Conservation (phyloP, 92 coral and sea anemone genomes). For the Scolanthus callimorphus region DNA sequence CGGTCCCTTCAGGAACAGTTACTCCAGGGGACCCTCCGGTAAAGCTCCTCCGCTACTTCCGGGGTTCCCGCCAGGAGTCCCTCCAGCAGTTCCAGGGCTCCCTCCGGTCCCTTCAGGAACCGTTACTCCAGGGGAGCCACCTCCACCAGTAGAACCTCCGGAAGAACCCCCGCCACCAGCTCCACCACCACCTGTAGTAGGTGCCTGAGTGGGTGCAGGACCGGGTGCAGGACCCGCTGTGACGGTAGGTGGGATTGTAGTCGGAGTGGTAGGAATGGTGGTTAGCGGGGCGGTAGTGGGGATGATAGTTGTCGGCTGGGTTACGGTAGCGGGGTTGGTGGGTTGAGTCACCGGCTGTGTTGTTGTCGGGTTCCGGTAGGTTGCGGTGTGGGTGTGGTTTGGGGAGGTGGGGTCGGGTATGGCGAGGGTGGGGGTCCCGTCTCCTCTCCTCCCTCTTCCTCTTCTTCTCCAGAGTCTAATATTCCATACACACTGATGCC, state of each 20-base stretch:
- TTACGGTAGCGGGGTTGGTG: constrained; percentile 11
- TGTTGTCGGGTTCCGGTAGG: neutral
- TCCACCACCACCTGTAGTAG: too few relatives aligned
- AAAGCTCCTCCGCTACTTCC: too few relatives aligned
- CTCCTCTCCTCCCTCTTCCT: constrained; percentile 44
- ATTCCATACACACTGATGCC: constrained; percentile 46
- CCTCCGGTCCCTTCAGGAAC: neutral
- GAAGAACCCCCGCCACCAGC: neutral
- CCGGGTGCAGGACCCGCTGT: constrained; percentile 8
- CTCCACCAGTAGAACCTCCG: neutral
- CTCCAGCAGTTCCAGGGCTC: neutral
- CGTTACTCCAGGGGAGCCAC: neutral
- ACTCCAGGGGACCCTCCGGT: too few relatives aligned
- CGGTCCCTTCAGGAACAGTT: neutral
- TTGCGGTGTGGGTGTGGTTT: constrained; percentile 12
- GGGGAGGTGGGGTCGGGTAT: constrained; percentile 26
- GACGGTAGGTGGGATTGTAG: constrained; percentile 17
- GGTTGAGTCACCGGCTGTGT: constrained; percentile 1
- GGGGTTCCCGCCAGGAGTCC: too few relatives aligned
- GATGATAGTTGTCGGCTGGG: constrained; percentile 8
- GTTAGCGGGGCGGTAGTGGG: constrained; percentile 1
- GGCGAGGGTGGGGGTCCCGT: constrained; percentile 47
- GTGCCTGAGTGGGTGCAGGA: constrained; percentile 2
- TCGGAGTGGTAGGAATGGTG: constrained; percentile 15
- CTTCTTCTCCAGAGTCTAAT: constrained; percentile 33